Evolutionary conservation across 2,888 invertebrate species (phyloP), one percentile per base, ranked within the genome.

Genomic region (Phengaris arion): DNA sequence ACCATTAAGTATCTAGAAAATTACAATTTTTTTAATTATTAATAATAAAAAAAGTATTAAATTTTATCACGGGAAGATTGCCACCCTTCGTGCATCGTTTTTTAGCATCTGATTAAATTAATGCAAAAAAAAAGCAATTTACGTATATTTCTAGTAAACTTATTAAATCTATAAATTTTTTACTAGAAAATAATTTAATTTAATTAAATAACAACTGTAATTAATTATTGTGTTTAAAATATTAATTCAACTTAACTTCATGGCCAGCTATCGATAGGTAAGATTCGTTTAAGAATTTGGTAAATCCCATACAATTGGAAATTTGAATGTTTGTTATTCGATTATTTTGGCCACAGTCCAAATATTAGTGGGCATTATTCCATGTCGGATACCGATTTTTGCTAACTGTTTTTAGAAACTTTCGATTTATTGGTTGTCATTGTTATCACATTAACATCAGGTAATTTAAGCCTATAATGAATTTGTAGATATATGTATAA

Each of bases 261-360:
- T 52, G 10, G 51, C 15, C 72, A 52, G 48, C 48, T 7, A 48
- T 48, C 35, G 68, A 52, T 52, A 12, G 6, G 35, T 64, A 45
- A 45, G 7, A 64, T 64, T 64, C 35, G 64, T 13, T 64, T 35
- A 35, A 35, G 45, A 45, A 13, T 64, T 64, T 45, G 64, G 64
- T 12, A 64, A 35, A 64, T 45, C 64, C 35, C 35, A 64, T 64
- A 64, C 64, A 64, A 64, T 45, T 35, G 35, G 35, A 13, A 64
- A 72, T 72, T 72, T 72, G 35, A 72, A 54, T 72, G 72, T 72
- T 64, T 54, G 84, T 87, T 85, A 85, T 84, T 85, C 85, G 89
- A 90, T 91, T 89, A 89, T 89, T 86, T 90, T 92, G 91, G 92
- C 92, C 77, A 76, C 77, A 79, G 82, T 87, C 92, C 91, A 92